A percentile compares a stretch with the other conserved stretches of the same genome.
These are phyloP conservation scores for Atethmia centrago DNA, from an alignment of 2,888 invertebrate species.

Conservation along the genomic window DNA sequence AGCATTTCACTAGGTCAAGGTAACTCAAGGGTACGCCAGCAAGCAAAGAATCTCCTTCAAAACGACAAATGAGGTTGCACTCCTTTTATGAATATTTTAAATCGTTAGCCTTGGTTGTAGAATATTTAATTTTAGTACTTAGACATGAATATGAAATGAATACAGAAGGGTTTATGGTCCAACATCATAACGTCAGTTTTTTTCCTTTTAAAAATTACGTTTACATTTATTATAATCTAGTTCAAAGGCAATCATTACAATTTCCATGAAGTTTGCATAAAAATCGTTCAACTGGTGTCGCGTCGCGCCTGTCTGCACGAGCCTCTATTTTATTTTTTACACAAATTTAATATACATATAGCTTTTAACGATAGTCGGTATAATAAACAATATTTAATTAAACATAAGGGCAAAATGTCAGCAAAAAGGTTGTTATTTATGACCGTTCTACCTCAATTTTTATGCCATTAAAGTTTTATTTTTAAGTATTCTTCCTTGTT, in stretches of 20 bases:
- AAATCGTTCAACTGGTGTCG: too few species aligned
- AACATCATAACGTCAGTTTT: neutral
- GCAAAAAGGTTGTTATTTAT: constrained; percentile 20
- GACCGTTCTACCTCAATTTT: too few species aligned
- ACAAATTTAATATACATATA: too few species aligned
- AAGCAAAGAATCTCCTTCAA: constrained; percentile 1
- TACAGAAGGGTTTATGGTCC: neutral
- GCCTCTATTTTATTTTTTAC: too few species aligned
- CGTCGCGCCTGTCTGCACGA: too few species aligned
- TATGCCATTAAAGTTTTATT: constrained; percentile 25
- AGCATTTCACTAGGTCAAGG: constrained; percentile 50
- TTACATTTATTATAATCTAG: neutral
- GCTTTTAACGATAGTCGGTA: too few species aligned
- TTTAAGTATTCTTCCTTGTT: constrained; percentile 2
- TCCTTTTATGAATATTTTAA: constrained; percentile 39
- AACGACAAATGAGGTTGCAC: constrained; percentile 13
- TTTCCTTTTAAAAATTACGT: neutral
- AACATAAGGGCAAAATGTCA: too few species aligned
- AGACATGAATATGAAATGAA: constrained; percentile 40
- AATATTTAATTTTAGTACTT: constrained; percentile 63
- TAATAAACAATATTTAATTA: too few species aligned
- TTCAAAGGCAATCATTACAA: neutral
- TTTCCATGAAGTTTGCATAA: too few species aligned
- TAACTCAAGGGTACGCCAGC: constrained; percentile 26
- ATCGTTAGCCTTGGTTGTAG: constrained; percentile 25